These are phyloP conservation scores for Coelinius sp. DNA, from an alignment of 2,888 invertebrate species.

Conservation along the genomic window DNA sequence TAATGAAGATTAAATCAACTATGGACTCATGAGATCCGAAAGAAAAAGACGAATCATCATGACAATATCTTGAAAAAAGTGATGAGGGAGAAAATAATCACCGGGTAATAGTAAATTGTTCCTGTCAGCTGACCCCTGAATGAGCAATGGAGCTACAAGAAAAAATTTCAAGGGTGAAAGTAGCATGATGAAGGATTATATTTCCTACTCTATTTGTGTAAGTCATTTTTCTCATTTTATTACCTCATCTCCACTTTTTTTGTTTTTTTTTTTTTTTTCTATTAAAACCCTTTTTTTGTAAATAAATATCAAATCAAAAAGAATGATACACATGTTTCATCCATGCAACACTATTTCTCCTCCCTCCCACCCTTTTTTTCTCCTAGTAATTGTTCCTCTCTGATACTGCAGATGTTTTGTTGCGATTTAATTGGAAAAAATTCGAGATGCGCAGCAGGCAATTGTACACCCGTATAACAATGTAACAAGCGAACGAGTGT, in stretches of 20 bases:
- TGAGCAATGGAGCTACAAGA: neutral
- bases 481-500: constrained; percentile 33
- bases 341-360: neutral
- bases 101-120: neutral
- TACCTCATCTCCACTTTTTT: neutral
- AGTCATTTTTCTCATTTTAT: neutral
- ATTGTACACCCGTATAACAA: constrained; percentile 32
- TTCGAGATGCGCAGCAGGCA: constrained; percentile 17
- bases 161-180: neutral
- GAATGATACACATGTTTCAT: neutral
- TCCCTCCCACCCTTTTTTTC: neutral
- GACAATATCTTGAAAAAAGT: too few species aligned
- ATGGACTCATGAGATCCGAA: too few species aligned
- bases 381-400: neutral
- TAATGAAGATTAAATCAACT: too few species aligned
- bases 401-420: neutral
- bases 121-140: too few species aligned
- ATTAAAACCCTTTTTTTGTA: neutral
- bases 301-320: neutral
- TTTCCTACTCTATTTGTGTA: neutral
- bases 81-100: neutral
- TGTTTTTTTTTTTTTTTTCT: neutral
- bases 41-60: too few species aligned
- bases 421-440: constrained; percentile 36
- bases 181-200: neutral